These are phyloP conservation scores for Cassiopea andromeda DNA, from an alignment of 30 jellyfish, hydroid and myxozoan genomes.

Conservation along the genomic window DNA sequence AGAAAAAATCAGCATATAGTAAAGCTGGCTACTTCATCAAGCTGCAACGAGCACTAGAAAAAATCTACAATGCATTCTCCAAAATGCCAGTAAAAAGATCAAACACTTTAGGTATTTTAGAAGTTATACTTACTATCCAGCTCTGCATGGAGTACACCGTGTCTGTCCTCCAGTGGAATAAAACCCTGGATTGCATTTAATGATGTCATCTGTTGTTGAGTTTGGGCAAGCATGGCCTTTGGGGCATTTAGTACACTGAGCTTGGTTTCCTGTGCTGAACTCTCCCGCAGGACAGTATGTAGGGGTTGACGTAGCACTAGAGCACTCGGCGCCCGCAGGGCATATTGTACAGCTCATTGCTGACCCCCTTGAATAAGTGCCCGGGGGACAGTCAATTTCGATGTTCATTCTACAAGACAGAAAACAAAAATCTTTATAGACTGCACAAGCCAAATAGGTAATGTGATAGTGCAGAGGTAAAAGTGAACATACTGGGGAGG, in stretches of 20 bases:
- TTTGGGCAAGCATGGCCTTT: conserved; percentile 90
- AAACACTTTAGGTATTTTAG: not conserved
- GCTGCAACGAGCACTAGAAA: no score
- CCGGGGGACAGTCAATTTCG: conserved; percentile 68
- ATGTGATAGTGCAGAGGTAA: no score
- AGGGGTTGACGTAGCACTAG: conserved; percentile 67
- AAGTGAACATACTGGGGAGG: no score
- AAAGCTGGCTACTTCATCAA: no score
- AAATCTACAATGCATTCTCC: no score
- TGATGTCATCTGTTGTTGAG: conserved; percentile 54
- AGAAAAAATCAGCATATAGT: no score
- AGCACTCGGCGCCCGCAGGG: conserved; percentile 94
- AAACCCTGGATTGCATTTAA: conserved; percentile 81
- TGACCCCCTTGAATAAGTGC: conserved; percentile 57
- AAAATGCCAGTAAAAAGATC: no score
- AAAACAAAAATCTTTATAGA: not conserved
- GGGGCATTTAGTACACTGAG: conserved; percentile 83
- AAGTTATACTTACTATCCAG: conserved; percentile 83
- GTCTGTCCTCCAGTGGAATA: conserved; percentile 70
- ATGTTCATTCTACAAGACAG: conserved; percentile 20
- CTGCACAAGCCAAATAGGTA: not conserved
- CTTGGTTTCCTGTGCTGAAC: conserved; percentile 83
- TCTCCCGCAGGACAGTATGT: conserved; percentile 83
- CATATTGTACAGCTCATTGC: conserved; percentile 74
- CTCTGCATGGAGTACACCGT: conserved; percentile 86